Conservation (phyloP, 2,888 invertebrate species). For the Pristionchus mayeri region DNA sequence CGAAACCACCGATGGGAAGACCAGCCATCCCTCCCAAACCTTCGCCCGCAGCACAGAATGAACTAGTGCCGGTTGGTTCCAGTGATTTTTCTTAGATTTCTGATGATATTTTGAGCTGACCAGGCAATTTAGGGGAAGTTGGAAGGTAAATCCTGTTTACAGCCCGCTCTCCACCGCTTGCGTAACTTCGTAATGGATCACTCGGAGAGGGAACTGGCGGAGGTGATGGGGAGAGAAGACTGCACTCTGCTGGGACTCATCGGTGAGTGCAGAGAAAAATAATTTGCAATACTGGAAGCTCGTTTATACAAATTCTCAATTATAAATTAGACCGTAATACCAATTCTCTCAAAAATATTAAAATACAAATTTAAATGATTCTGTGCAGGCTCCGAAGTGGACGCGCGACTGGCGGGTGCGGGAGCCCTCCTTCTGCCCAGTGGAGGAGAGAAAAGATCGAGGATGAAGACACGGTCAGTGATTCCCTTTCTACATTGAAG, state of each 20-base stretch:
- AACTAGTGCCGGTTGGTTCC: background rate
- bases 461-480: background rate
- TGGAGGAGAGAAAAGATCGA: background rate
- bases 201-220: constrained; percentile 16
- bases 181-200: constrained; percentile 19
- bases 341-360: background rate
- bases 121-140: too few species aligned
- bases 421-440: background rate
- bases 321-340: too few species aligned
- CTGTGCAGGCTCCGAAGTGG: background rate
- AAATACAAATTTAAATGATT: background rate
- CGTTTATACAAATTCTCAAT: too few species aligned
- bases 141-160: too few species aligned
- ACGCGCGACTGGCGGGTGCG: background rate
- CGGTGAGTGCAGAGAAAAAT: too few species aligned
- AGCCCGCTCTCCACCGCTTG: background rate
- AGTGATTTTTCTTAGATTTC: too few species aligned
- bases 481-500: background rate
- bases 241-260: background rate
- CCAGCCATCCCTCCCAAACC: background rate
- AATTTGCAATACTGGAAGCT: too few species aligned
- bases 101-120: too few species aligned
- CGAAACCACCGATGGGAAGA: background rate
- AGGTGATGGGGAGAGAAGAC: constrained; percentile 14
- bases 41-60: too few species aligned